These are phyloP conservation scores for Suncus etruscus DNA, from an alignment of 2,113 vertebrate genomes.

Conservation along the genomic window DNA sequence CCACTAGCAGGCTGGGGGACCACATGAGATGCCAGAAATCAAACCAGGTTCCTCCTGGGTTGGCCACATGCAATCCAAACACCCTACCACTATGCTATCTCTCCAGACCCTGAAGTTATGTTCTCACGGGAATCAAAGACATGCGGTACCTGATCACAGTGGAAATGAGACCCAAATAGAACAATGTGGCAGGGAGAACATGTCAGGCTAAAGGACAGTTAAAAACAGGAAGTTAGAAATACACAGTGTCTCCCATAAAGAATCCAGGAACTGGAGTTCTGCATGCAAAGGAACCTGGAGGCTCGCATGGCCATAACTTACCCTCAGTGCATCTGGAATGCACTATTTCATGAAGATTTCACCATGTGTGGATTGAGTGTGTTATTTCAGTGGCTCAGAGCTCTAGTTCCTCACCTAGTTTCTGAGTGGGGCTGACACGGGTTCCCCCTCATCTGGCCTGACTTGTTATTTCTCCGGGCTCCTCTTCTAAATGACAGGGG, in stretches of 20 bases:
- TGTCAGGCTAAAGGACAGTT: neutral
- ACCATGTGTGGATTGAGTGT: neutral
- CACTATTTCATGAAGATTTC: neutral
- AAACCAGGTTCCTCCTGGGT: no score
- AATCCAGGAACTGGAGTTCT: neutral
- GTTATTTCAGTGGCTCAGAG: neutral
- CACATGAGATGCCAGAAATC: no score
- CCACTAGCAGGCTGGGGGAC: no score
- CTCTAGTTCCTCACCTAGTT: neutral
- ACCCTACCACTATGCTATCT: no score
- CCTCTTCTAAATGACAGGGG: slow-evolving; percentile 12
- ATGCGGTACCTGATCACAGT: neutral
- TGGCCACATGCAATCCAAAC: no score
- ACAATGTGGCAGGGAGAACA: neutral
- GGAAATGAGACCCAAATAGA: neutral
- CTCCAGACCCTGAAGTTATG: no score
- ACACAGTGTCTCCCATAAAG: neutral
- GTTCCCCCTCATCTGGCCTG: neutral
- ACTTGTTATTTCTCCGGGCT: slow-evolving; percentile 12
- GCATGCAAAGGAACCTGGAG: neutral
- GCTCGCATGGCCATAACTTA: neutral
- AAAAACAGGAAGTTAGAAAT: neutral
- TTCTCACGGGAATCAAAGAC: neutral
- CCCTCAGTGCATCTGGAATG: neutral
- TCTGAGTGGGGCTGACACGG: neutral